These are phyloP conservation scores for Grus americana DNA, from an alignment of 2,113 vertebrate species.

Conservation along the genomic window DNA sequence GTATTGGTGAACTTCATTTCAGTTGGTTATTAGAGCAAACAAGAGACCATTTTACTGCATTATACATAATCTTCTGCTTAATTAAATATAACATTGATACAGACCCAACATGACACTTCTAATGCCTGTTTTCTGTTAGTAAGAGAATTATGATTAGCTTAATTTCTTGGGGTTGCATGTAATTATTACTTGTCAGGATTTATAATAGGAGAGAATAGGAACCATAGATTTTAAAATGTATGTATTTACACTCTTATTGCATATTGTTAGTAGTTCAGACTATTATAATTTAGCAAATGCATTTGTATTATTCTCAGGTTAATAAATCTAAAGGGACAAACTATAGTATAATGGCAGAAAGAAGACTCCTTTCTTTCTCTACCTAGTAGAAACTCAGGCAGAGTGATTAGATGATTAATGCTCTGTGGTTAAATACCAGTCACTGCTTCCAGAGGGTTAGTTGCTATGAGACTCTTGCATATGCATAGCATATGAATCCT, in stretches of 20 bases:
- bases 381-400: neutral
- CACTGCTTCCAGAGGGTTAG: neutral
- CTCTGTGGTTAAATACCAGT: neutral
- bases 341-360: neutral
- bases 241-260: neutral
- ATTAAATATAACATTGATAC: neutral
- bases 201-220: neutral
- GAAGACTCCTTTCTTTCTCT: neutral
- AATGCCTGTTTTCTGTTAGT: slow-evolving; percentile 1
- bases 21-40: neutral
- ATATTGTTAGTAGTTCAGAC: neutral
- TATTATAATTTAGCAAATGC: neutral
- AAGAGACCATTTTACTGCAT: neutral
- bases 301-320: neutral
- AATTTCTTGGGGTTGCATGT: neutral
- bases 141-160: neutral
- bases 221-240: neutral
- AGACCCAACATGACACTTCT: neutral
- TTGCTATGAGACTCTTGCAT: neutral
- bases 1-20: neutral
- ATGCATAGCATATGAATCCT: neutral
- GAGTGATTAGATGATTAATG: neutral
- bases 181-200: neutral
- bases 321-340: neutral
- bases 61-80: neutral